A percentile compares a stretch with the other conserved stretches of the same genome.
Evolutionary conservation across 2,888 invertebrate species (phyloP).

Genomic region (Dusona sp.): DNA sequence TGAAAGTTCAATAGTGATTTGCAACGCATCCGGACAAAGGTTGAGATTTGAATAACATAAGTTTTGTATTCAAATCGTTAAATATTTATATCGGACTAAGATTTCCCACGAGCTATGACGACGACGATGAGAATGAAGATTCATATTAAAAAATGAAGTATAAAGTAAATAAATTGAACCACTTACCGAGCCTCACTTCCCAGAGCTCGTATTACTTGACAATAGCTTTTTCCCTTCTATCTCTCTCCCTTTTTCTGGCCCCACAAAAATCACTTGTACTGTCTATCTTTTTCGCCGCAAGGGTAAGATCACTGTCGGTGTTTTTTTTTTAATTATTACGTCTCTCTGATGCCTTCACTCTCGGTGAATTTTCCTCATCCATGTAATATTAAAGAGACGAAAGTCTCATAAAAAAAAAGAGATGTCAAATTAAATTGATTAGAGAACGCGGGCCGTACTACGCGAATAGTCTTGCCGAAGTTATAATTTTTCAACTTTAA

Average conservation of each 20-base stretch:
- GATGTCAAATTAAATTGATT: background rate
- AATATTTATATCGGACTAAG: background rate
- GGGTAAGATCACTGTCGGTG: conserved; percentile 55
- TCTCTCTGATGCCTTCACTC: conserved; percentile 27
- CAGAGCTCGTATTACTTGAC: conserved; percentile 35
- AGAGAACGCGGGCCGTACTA: conserved; percentile 13
- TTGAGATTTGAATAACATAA: conserved; percentile 9
- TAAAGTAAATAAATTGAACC: conserved; percentile 1
- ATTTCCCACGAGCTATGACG: background rate
- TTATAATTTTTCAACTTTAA: background rate
- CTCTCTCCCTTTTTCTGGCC: background rate
- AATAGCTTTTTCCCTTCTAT: background rate
- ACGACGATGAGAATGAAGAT: background rate
- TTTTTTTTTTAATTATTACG: background rate
- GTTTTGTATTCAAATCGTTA: conserved; percentile 15
- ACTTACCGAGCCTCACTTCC: conserved; percentile 63
- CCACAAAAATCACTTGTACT: conserved; percentile 62
- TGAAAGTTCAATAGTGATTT: conserved; percentile 27
- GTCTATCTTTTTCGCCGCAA: conserved; percentile 35
- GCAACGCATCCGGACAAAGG: conserved; percentile 16
- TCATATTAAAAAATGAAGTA: background rate
- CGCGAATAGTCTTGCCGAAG: background rate
- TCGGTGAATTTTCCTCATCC: conserved; percentile 22
- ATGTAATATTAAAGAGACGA: background rate
- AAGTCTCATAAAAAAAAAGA: background rate